A percentile compares a stretch with the other conserved stretches of the same genome.
phyloP scores from a whole-genome alignment of 2,113 vertebrate genomes.

The Chionis minor region DNA sequence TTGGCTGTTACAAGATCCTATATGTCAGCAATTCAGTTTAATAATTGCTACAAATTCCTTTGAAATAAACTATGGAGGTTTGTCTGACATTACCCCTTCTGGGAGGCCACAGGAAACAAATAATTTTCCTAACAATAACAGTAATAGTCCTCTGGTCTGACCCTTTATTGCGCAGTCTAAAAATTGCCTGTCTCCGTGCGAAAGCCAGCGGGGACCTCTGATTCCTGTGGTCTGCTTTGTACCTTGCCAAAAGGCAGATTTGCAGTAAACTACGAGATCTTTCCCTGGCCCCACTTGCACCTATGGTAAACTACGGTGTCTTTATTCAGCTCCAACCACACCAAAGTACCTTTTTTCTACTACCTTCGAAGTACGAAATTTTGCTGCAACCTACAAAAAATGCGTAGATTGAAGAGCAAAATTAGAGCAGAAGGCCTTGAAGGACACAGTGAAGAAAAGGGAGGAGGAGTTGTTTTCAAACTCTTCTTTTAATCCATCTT shows the following conservation, averaged over 20 bases:
- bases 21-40: not conserved
- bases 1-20: not conserved
- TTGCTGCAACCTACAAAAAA: not conserved
- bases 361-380: not conserved
- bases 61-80: not conserved
- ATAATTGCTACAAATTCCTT: constrained; percentile 4
- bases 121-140: constrained; percentile 21
- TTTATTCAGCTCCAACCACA: not conserved
- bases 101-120: constrained; percentile 39
- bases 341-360: not conserved
- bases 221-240: not conserved
- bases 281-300: not conserved
- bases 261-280: not conserved
- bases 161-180: not conserved
- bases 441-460: not conserved
- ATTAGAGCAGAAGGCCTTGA: not conserved
- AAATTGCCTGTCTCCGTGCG: not conserved
- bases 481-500: not conserved
- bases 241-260: not conserved
- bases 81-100: not conserved
- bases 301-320: not conserved
- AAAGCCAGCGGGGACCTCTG: not conserved
- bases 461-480: not conserved
- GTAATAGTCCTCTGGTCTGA: not conserved
- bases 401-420: not conserved